Evolutionary conservation across 2,888 invertebrate genomes (phyloP).

Genomic region (Cephus pulcher): DNA sequence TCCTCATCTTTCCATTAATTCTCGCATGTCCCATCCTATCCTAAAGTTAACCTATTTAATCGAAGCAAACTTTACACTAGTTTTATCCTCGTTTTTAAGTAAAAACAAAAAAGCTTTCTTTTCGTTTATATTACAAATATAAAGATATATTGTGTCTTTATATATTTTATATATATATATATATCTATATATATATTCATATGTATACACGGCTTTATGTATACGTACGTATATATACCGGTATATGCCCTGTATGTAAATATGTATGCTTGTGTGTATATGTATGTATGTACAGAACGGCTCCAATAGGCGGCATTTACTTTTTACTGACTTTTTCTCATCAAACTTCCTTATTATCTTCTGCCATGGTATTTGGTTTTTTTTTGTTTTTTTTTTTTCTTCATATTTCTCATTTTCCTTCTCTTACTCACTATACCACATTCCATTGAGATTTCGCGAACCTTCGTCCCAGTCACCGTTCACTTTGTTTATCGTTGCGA

Average conservation of each 20-base stretch:
- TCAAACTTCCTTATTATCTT: constrained; percentile 9
- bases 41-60: neutral
- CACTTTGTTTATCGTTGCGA: neutral
- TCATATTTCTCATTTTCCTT: constrained; percentile 14
- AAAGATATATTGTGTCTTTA: neutral
- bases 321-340: constrained; percentile 22
- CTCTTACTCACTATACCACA: neutral
- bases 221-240: constrained; percentile 9
- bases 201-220: constrained; percentile 1
- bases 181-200: neutral
- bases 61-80: neutral
- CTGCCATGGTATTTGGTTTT: neutral
- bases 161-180: neutral
- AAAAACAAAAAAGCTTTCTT: neutral
- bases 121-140: neutral
- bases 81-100: neutral
- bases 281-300: constrained; percentile 16
- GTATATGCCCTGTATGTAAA: constrained; percentile 10
- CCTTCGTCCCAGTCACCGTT: neutral
- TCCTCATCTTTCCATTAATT: too few species aligned
- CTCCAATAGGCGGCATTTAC: constrained; percentile 18
- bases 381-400: constrained; percentile 1
- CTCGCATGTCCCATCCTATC: neutral
- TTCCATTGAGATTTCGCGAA: neutral
- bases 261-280: constrained; percentile 15